Evolutionary conservation across 2,113 vertebrate species (phyloP).

Genomic region (Plectropomus leopardus): DNA sequence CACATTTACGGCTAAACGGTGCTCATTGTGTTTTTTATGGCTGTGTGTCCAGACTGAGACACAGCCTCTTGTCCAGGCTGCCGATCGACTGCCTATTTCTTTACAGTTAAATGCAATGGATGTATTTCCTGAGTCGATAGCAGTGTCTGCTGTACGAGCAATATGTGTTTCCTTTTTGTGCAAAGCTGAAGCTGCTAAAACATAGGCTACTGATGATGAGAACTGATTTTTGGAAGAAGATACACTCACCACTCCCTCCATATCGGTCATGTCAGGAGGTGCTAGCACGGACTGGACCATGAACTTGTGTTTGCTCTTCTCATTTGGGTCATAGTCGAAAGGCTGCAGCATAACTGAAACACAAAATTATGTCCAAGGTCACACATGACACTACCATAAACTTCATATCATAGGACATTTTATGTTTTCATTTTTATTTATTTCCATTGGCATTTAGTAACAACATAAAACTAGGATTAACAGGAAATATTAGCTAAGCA

Average conservation of each 20-base stretch:
- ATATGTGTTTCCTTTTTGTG: neutral
- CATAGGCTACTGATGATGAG: neutral
- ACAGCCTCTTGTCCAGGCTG: neutral
- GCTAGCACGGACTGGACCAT: slow-evolving; percentile 99
- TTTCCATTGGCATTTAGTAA: neutral
- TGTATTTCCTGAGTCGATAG: neutral
- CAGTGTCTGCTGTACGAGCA: neutral
- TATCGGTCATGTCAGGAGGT: slow-evolving; percentile 96
- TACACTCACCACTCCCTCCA: slow-evolving; percentile 98
- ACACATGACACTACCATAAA: neutral
- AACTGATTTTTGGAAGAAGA: slow-evolving; percentile 7
- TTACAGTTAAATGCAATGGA: slow-evolving; percentile 6
- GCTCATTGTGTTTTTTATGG: slow-evolving; percentile 18
- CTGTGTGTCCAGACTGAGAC: slow-evolving; percentile 15
- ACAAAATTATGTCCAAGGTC: slow-evolving; percentile 55
- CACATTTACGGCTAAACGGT: neutral
- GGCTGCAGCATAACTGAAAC: slow-evolving; percentile 99
- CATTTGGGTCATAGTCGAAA: slow-evolving; percentile 99
- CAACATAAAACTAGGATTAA: neutral
- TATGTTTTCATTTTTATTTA: no score
- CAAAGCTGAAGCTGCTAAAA: neutral
- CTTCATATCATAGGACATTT: no score
- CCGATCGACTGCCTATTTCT: neutral
- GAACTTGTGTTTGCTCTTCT: slow-evolving; percentile 99
- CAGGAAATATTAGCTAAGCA: neutral